These are phyloP conservation scores for Regulus satrapa DNA, from an alignment of 2,113 vertebrate genomes.

Conservation along the genomic window DNA sequence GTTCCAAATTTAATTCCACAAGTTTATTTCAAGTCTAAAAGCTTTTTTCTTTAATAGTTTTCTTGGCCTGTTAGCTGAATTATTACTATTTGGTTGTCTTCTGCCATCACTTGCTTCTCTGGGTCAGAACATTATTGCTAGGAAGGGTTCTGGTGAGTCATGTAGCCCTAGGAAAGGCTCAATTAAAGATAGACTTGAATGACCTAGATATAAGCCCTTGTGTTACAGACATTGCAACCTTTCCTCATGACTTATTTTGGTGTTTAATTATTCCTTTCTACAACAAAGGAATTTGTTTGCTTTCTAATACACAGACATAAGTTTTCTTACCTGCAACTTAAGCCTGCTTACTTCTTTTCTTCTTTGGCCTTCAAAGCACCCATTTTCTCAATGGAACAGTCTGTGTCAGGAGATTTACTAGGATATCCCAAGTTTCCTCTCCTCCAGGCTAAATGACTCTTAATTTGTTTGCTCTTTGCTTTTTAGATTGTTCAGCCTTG, in stretches of 20 bases:
- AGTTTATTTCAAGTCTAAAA: neutral
- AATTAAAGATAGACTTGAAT: conserved; percentile 4
- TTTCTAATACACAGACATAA: neutral
- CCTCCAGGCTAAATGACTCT: neutral
- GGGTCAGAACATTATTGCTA: neutral
- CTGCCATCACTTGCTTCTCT: neutral
- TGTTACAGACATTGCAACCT: neutral
- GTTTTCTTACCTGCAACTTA: neutral
- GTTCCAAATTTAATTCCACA: neutral
- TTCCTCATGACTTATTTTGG: neutral
- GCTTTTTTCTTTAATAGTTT: neutral
- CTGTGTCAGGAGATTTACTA: neutral
- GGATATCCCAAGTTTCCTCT: neutral
- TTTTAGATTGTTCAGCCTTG: neutral
- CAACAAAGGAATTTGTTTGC: neutral
- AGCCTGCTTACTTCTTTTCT: neutral
- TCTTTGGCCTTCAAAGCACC: neutral
- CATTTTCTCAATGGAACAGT: neutral
- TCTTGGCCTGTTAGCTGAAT: neutral
- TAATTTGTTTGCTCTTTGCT: neutral
- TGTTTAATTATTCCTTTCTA: neutral
- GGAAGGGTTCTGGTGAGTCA: conserved; percentile 38
- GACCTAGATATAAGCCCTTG: conserved; percentile 35
- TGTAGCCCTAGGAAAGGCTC: conserved; percentile 44
- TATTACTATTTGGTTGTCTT: neutral